Base-by-base conservation (phyloP, 1,140 invertebrate genomes). In the Sinonovacula constricta region DNA sequence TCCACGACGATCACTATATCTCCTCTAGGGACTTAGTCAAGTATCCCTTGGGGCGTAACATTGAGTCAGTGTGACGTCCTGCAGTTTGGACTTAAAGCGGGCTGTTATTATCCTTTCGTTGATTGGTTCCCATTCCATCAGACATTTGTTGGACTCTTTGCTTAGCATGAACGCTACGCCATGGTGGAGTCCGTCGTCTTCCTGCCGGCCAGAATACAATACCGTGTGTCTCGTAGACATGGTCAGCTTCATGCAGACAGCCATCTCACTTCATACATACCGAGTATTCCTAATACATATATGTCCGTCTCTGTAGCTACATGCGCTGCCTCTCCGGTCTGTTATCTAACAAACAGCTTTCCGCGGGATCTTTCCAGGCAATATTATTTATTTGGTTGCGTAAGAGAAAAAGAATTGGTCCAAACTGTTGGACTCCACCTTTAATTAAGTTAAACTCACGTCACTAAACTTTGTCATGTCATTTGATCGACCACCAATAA, bases 41-140 rank as follows among this genome's bases (percentile, higher is more conserved):
- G 0, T 1, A 74, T 30, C n/a, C 10, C 33, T 56, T 83, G 70
- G 5, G 81, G 79, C 39, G n/a, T n/a, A n/a, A n/a, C n/a, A n/a
- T n/a, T n/a, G n/a, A n/a, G n/a, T n/a, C n/a, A n/a, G n/a, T n/a
- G n/a, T n/a, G n/a, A n/a, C n/a, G n/a, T n/a, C n/a, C n/a, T n/a
- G n/a, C n/a, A n/a, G n/a, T n/a, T n/a, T 81, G n/a, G 80, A 74
- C 69, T 22, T 77, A 63, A 81, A 79, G 22, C 68, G 49, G 22
- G 79, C 76, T 74, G 60, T 77, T 7, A 81, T 79, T 14, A 81
- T 75, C 28, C 80, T 51, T 30, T 77, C 59, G 26, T 67, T 54
- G 14, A 57, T 24, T 15, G 80, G 56, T 51, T 81, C 71, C 76
- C 80, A 79, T 63, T 39, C 51, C 12, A 78, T 75, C 2, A 81